phyloP scores from a whole-genome alignment of 2,888 invertebrate species.

The Acronicta leporina region DNA sequence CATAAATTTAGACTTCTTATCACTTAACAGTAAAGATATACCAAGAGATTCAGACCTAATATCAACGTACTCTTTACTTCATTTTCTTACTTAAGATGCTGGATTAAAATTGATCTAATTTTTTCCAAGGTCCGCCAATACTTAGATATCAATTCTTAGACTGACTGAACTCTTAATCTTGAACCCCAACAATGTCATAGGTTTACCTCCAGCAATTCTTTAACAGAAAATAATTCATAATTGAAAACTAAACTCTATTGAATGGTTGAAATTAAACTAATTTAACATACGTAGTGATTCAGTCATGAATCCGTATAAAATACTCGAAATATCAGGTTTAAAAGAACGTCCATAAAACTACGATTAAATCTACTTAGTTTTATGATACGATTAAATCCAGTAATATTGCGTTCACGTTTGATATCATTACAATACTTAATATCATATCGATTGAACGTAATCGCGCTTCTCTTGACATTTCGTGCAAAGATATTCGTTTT shows the following conservation, averaged over 20 bases:
- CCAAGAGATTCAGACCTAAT: neutral
- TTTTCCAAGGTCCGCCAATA: no score
- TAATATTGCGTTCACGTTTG: no score
- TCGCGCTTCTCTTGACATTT: neutral
- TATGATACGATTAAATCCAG: no score
- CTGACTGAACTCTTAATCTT: neutral
- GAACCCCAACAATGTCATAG: neutral
- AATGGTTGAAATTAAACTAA: neutral
- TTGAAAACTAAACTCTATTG: neutral
- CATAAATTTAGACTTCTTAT: neutral
- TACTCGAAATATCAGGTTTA: neutral
- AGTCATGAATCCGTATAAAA: neutral
- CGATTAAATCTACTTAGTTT: no score
- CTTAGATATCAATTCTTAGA: neutral
- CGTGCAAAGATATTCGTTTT: slow-evolving; percentile 12
- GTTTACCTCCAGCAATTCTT: no score
- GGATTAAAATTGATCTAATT: no score
- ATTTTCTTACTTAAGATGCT: neutral
- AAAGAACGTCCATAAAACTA: neutral
- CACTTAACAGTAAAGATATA: neutral
- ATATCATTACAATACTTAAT: no score
- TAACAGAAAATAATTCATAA: neutral
- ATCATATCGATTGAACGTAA: neutral
- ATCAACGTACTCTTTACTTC: neutral
- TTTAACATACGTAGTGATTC: neutral